Base-by-base conservation (phyloP, 2,797 vertebrate genomes). In the Buceros bicornis region DNA sequence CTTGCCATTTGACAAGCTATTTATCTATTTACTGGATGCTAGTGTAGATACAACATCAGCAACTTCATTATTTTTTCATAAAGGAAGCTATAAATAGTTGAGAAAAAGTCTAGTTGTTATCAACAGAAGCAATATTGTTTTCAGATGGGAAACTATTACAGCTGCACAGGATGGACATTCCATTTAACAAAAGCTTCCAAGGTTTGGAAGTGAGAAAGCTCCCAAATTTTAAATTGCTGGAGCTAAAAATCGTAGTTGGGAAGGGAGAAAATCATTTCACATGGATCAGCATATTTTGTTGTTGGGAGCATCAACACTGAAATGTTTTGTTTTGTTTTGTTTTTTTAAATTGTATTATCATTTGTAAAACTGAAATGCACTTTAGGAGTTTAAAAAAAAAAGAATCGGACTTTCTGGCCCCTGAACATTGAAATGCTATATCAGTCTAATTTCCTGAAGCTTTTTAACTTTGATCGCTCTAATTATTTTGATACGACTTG, bases 21-120 rank as follows among this genome's bases (percentile, higher is more conserved):
- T 93, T 92, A 89, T 91, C 88, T 92, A 33, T 85, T 94, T 96
- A 58, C 79, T 87, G 24, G 19, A 21, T 71, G 81, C 82, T 83
- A 76, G 13, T 16, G 40, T 48, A 80, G 83, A 25, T 81, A 54
- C 72, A 90, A 45, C 81, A 90, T 60, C 94, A 83, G 78, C 88
- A 94, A 35, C 65, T 89, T 93, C 90, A 56, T 94, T 95, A 87
- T 95, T 95, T 95, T 96, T 96, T 85, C 76, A 82, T 82, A 77
- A 85, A 87, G 69, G 31, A 66, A 87, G 65, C 64, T 89, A 66
- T 74, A 85, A 89, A 94, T 93, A 89, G 78, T 82, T 81, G 78
- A 78, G 72, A 54, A 92, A 80, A 80, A 43, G 51, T 77, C 61
- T 56, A 74, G 64, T 72, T 95, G 81, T 93, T 94, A 85, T 87